Evolutionary conservation across 1,140 invertebrate genomes (phyloP), one percentile per base, ranked within the genome.

Genomic region (Ctenoplectra terminalis): DNA sequence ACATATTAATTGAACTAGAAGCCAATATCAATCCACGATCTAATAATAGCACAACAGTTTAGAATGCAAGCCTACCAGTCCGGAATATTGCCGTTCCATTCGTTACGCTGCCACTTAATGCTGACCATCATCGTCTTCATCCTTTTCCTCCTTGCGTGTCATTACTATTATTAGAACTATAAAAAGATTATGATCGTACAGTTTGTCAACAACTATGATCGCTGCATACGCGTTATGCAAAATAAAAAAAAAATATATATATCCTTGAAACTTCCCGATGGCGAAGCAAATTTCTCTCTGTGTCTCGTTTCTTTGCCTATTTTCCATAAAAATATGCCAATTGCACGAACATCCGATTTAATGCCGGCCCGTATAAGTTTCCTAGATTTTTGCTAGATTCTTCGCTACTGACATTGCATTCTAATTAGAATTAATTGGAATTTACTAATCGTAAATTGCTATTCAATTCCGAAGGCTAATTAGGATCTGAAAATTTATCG

Each of bases 71-170:
- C 17, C n/a, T 31, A 80, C 3, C 23, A 73, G 77, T 50, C 56
- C 46, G 77, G 56, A 73, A 80, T 73, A 80, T 80, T 73, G 70
- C 70, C 23, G 48, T 73, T 54, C 23, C 37, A 29, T 80, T 73
- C 77, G 23, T 46, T 72, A 60, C 20, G 26, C 31, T 13, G 34
- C 7, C 9, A 46, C n/a, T 56, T 80, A 54, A 54, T 63, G 26
- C 52, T 15, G 17, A 43, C 56, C 13, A 72, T 73, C 54, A 20
- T 50, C 60, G n/a, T 63, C 29, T 78, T 15, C 11, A 20, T 23
- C 13, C 6, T 48, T 61, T 79, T n/a, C 26, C 40, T 61, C 15
- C 23, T n/a, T 29, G 2, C 1, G 8, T 54, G 58, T 73, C 70
- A 73, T 23, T 64, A 15, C 58, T 73, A 80, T 80, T 80, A 73